A percentile compares a stretch with the other conserved stretches of the same genome.
Evolutionary conservation across 2,888 invertebrate genomes (phyloP).

Genomic region (Epinotia brunnichana): DNA sequence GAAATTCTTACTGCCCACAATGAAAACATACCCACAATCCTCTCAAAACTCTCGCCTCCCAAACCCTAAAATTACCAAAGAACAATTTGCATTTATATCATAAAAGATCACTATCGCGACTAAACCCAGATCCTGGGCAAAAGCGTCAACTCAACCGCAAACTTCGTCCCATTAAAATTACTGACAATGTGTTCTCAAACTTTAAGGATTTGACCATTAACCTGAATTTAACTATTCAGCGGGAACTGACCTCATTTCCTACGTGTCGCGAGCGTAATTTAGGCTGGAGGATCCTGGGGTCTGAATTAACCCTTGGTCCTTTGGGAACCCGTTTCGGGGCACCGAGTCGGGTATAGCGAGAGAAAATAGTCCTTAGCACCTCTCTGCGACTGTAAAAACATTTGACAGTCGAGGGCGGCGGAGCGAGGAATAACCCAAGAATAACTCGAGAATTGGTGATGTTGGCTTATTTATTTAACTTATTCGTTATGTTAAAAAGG

Average conservation of each 20-base stretch:
- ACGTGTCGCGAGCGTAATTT: constrained; percentile 73
- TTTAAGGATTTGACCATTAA: constrained; percentile 61
- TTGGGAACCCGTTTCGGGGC: constrained; percentile 32
- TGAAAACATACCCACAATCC: not conserved
- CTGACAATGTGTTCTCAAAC: constrained; percentile 50
- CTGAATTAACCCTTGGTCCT: constrained; percentile 63
- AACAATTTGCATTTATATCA: constrained; percentile 26
- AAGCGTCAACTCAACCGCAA: constrained; percentile 30
- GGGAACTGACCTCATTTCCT: constrained; percentile 67
- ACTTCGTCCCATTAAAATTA: constrained; percentile 50
- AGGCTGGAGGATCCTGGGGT: constrained; percentile 65
- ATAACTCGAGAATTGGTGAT: not conserved
- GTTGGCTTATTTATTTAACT: constrained; percentile 2
- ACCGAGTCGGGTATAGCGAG: constrained; percentile 66
- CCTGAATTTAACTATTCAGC: constrained; percentile 68
- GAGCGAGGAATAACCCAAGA: constrained; percentile 17
- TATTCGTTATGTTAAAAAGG: constrained; percentile 1
- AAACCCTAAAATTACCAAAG: constrained; percentile 3
- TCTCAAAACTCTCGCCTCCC: not conserved
- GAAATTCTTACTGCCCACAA: not conserved
- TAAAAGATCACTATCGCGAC: constrained; percentile 31
- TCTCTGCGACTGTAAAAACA: constrained; percentile 64
- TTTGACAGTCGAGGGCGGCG: constrained; percentile 50
- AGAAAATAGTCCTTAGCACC: constrained; percentile 66
- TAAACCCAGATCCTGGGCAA: constrained; percentile 13